A percentile compares a stretch with the other conserved stretches of the same genome.
These are phyloP conservation scores for Tricholaema leucomelas DNA, from an alignment of 2,113 vertebrate genomes.

Conservation along the genomic window DNA sequence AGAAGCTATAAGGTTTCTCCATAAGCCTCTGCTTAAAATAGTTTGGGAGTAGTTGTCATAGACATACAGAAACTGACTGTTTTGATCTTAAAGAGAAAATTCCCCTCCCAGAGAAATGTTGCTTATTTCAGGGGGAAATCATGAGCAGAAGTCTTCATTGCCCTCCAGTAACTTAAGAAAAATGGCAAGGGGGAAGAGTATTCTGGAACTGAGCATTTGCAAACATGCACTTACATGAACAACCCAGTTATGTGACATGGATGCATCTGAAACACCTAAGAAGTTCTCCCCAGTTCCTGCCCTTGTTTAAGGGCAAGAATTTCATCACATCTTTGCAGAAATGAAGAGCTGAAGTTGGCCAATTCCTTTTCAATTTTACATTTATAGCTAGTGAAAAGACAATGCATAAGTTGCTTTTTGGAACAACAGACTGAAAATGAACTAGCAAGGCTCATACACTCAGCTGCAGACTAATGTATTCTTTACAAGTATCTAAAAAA, in stretches of 20 bases:
- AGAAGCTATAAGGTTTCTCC: background rate
- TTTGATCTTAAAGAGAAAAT: background rate
- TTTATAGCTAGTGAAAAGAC: background rate
- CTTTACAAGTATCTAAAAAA: background rate
- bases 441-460: background rate
- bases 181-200: background rate
- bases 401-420: background rate
- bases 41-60: background rate
- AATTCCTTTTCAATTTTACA: background rate
- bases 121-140: background rate
- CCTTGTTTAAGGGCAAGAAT: background rate
- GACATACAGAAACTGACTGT: background rate
- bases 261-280: background rate
- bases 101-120: background rate
- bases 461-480: background rate
- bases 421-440: background rate
- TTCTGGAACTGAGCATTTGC: background rate
- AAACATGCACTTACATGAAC: background rate
- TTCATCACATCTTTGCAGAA: background rate
- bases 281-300: background rate
- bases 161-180: background rate
- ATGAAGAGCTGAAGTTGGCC: background rate
- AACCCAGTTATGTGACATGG: background rate
- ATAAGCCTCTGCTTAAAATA: background rate
- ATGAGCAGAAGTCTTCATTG: background rate